Base-by-base conservation (phyloP, 2,797 vertebrate genomes). In the Lemur catta region DNA sequence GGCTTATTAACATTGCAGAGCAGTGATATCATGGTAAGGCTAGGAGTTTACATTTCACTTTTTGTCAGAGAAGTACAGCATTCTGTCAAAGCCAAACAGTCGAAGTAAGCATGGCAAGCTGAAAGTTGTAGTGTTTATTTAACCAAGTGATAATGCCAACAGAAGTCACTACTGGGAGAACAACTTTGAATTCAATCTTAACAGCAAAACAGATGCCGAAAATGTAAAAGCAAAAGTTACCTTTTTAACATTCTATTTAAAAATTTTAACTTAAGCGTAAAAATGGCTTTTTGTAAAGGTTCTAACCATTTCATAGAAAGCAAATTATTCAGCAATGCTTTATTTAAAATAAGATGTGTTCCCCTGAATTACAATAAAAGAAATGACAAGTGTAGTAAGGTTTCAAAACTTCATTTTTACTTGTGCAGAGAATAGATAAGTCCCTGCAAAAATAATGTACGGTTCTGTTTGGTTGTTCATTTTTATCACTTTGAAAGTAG, bases 1-100 rank as follows among this genome's bases (percentile, higher is more conserved):
- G 28, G 2, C 82, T 61, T 71, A 55, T 35, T 88, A 6, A 88
- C 96, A 96, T 71, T 94, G 78, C 0, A 0, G 91, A 95, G 74
- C 20, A 86, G 88, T 98, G 97, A 93, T 92, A 78, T 95, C 82
- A 80, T 20, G 6, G 61, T 38, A 79, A 17, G 82, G 38, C 38
- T 79, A 93, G 65, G 89, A 97, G 79, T 96, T 98, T 96, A 97
- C 95, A 89, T 93, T 69, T 6, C 38, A 95, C 94, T 86, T 84
- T 97, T 79, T 97, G 52, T 94, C 76, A 96, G 75, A 97, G 91
- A 98, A 97, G 9, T 46, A 55, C n/a, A 91, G 79, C 67, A 80
- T 97, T 97, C 89, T 97, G 97, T 97, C 96, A 97, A 93, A 97
- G 97, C 79, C 94, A 95, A 95, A 94, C 90, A 95, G 79, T 92